phyloP scores from a whole-genome alignment of 2,797 vertebrate species.

The Hephaestus fuliginosus region DNA sequence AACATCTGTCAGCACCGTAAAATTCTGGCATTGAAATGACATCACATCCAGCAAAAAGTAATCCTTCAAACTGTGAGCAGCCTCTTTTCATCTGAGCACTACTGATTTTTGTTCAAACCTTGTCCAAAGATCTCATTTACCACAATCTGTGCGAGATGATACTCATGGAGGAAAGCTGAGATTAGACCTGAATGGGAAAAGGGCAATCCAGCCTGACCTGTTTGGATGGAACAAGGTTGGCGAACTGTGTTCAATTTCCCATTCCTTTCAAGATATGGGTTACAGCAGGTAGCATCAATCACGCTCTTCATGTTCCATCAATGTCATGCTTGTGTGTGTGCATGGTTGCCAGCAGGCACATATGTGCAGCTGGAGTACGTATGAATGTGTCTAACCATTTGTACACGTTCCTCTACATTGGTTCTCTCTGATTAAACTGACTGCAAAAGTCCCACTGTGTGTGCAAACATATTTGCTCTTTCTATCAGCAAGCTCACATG shows the following conservation, averaged over 20 bases:
- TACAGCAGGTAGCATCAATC: conserved; percentile 47
- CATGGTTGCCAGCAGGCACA: background rate
- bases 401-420: conserved; percentile 35
- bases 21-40: background rate
- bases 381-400: conserved; percentile 16
- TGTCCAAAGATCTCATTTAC: conserved; percentile 35
- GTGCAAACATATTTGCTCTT: conserved; percentile 34
- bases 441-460: conserved; percentile 16
- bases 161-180: conserved; percentile 29
- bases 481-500: conserved; percentile 24
- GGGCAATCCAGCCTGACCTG: conserved; percentile 50
- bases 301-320: conserved; percentile 48
- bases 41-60: conserved; percentile 33
- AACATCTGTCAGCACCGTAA: conserved; percentile 16
- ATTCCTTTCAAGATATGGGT: conserved; percentile 44
- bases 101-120: conserved; percentile 28
- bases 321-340: background rate
- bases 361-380: background rate
- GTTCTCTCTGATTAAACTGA: conserved; percentile 37
- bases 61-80: conserved; percentile 38
- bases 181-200: conserved; percentile 42
- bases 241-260: conserved; percentile 63
- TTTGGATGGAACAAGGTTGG: conserved; percentile 47
- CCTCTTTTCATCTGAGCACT: conserved; percentile 15
- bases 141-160: background rate